These are phyloP conservation scores for Conchocele bisecta DNA, from an alignment of 2,888 invertebrate species.

Conservation along the genomic window DNA sequence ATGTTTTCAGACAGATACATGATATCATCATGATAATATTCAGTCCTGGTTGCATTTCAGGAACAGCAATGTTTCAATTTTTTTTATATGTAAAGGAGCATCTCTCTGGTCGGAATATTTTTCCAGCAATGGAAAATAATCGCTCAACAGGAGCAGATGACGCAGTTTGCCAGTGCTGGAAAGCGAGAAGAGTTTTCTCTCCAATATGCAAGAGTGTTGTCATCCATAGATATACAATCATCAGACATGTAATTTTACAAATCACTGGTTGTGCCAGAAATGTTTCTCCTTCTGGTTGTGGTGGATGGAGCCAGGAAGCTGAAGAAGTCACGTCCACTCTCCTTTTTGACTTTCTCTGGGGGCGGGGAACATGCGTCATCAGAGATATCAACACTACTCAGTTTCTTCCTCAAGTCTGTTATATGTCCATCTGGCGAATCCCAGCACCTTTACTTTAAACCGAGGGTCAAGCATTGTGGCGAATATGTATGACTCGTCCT, in stretches of 20 bases:
- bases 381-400: not conserved
- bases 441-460: slow-evolving; percentile 26
- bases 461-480: slow-evolving; percentile 25
- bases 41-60: too few relatives aligned
- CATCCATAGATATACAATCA: not conserved
- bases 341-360: not conserved
- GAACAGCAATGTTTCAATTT: too few relatives aligned
- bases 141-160: slow-evolving; percentile 27
- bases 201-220: slow-evolving; percentile 8
- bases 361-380: not conserved
- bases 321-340: not conserved
- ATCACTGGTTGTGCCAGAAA: not conserved
- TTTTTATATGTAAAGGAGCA: not conserved
- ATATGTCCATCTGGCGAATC: too few relatives aligned
- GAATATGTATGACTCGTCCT: slow-evolving; percentile 18
- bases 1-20: too few relatives aligned
- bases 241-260: slow-evolving; percentile 4
- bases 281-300: not conserved
- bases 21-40: too few relatives aligned
- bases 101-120: slow-evolving; percentile 23
- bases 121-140: slow-evolving; percentile 22
- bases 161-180: slow-evolving; percentile 14
- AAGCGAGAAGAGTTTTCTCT: slow-evolving; percentile 1
- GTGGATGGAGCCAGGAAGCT: not conserved
- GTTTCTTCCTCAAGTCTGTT: too few relatives aligned